Evolutionary conservation across 1,140 invertebrate species (phyloP), one percentile per base, ranked within the genome.

Genomic region (Sinonovacula constricta): DNA sequence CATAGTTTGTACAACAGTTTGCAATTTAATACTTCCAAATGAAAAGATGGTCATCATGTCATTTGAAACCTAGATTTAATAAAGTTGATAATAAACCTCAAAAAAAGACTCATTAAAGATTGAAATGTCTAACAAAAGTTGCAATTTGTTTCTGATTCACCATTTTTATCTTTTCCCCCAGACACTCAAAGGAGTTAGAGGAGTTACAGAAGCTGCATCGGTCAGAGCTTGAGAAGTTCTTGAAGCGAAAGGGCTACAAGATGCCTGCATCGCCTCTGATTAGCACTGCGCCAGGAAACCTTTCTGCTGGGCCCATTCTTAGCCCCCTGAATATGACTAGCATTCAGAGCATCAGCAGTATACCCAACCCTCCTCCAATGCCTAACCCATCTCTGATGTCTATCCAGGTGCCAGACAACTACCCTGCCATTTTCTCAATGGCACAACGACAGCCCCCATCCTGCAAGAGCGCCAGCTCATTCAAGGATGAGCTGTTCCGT

Each of bases 301-400:
- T 78, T 15, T 33, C 34, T 14, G 63, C 53, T n/a, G 54, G 63
- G 18, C 75, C 57, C 7, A 78, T 78, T 45, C 75, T 78, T 1
- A 78, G 75, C 36, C 75, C 75, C 24, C 57, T 78, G 14, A 69
- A 51, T 36, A 69, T 78, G 54, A 68, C 24, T 30, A 77, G 33
- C 62, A 67, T 67, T 49, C n/a, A n/a, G n/a, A n/a, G n/a, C n/a
- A n/a, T n/a, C n/a, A 59, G 28, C 56, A 59, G n/a, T 45, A 45
- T 28, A 14, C 75, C 75, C 3, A 78, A 69, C 28, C 66, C 75
- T 26, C 75, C 75, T 10, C 75, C 75, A 24, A 39, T 78, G n/a
- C 75, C 75, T 26, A n/a, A n/a, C n/a, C 57, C 75, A 31, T 78
- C 75, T 15, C 39, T 78, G 24, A 78, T 78, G 65, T 69, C 66